These are phyloP conservation scores for Ditylenchus weischeri DNA, from an alignment of 2,888 invertebrate species.

Conservation along the genomic window DNA sequence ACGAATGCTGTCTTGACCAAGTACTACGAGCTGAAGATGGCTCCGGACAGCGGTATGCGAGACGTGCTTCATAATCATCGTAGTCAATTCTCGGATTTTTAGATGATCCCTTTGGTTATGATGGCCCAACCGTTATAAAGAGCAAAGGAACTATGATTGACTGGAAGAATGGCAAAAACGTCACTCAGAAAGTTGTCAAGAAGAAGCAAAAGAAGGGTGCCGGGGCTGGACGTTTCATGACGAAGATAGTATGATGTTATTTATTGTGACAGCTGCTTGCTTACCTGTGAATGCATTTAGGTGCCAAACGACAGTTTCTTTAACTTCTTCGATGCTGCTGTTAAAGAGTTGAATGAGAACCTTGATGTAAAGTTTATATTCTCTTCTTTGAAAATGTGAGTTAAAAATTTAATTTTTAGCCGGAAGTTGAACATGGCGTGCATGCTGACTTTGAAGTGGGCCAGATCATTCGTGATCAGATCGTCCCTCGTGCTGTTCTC, in stretches of 20 bases:
- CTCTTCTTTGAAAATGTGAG: too few relatives aligned
- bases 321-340: constrained; percentile 76
- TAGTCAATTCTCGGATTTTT: not conserved
- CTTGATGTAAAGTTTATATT: too few relatives aligned
- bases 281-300: constrained; percentile 60
- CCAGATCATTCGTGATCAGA: too few relatives aligned
- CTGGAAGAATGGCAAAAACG: constrained; percentile 95
- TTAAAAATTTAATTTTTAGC: too few relatives aligned
- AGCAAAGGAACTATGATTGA: constrained; percentile 86
- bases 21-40: too few relatives aligned
- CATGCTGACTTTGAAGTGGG: too few relatives aligned
- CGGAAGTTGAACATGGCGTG: too few relatives aligned
- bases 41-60: too few relatives aligned
- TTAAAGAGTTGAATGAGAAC: too few relatives aligned
- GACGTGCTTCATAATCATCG: too few relatives aligned
- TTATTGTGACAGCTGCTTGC: not conserved
- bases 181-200: constrained; percentile 82
- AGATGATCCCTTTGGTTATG: constrained; percentile 71
- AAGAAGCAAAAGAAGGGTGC: constrained; percentile 86
- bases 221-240: constrained; percentile 51
- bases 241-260: constrained; percentile 40
- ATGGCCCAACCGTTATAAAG: constrained; percentile 87
- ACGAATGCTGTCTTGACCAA: too few relatives aligned
- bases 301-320: constrained; percentile 97
- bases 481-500: too few relatives aligned